Conservation (phyloP, 2,797 vertebrate species). For the Clarias laeviceps region DNA sequence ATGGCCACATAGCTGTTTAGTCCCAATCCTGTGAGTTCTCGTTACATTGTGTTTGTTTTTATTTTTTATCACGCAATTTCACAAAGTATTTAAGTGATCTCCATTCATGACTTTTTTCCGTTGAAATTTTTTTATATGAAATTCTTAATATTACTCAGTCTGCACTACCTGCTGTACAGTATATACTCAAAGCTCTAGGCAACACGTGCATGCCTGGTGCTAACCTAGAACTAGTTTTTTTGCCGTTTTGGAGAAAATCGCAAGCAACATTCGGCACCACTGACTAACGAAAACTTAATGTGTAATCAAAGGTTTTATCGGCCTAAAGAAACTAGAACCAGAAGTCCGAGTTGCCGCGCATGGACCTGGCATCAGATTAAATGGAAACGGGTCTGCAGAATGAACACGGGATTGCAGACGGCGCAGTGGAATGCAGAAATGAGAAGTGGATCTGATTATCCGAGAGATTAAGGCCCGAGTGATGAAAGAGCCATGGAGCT, state of each 20-base stretch:
- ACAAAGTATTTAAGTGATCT: no score
- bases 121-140: no score
- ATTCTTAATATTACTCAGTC: no score
- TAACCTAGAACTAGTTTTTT: not conserved
- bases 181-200: not conserved
- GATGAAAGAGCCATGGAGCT: slow-evolving; percentile 50
- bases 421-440: slow-evolving; percentile 24
- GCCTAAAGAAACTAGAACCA: not conserved
- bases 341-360: not conserved
- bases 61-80: no score
- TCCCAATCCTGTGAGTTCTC: no score
- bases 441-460: slow-evolving; percentile 45
- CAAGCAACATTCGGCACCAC: not conserved
- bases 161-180: no score
- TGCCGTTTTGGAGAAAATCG: not conserved
- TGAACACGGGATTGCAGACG: slow-evolving; percentile 32
- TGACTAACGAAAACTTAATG: not conserved
- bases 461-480: slow-evolving; percentile 52
- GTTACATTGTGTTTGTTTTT: no score
- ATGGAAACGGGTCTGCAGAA: not conserved
- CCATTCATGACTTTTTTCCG: no score
- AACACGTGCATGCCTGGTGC: not conserved
- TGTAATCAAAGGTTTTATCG: not conserved
- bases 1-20: no score
- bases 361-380: slow-evolving; percentile 21